These are phyloP conservation scores for Brenthis daphne DNA, from an alignment of 2,888 invertebrate genomes.

Conservation along the genomic window DNA sequence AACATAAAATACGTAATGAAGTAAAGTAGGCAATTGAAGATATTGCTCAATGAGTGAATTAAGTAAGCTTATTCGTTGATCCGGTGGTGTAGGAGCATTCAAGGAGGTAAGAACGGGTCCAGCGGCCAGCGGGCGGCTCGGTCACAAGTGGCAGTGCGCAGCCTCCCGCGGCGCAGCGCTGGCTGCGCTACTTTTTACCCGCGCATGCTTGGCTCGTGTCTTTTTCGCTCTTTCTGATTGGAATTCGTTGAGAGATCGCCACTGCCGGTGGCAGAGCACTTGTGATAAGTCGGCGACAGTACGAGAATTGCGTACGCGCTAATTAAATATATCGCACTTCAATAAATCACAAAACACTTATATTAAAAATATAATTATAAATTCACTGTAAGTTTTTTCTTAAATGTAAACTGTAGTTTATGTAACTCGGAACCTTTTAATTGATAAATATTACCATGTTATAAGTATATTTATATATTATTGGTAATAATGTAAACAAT, in stretches of 20 bases:
- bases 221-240: slow-evolving; percentile 80
- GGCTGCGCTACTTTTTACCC: slow-evolving; percentile 72
- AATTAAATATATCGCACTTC: slow-evolving; percentile 67
- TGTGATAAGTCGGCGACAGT: slow-evolving; percentile 76
- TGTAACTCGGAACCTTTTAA: too few relatives aligned
- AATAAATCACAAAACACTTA: not conserved
- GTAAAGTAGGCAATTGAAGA: not conserved
- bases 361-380: not conserved
- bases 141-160: slow-evolving; percentile 47
- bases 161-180: slow-evolving; percentile 71
- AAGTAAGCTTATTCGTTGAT: not conserved
- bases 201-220: slow-evolving; percentile 78
- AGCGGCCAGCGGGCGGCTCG: slow-evolving; percentile 44
- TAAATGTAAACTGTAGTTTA: too few relatives aligned
- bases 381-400: too few relatives aligned
- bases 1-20: not conserved
- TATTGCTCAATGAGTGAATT: slow-evolving; percentile 11
- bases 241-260: slow-evolving; percentile 80
- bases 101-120: slow-evolving; percentile 28
- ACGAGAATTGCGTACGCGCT: slow-evolving; percentile 77
- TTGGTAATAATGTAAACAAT: too few relatives aligned
- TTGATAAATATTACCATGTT: too few relatives aligned
- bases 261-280: slow-evolving; percentile 81
- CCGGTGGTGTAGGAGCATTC: not conserved
- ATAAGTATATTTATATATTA: too few relatives aligned